Conservation (phyloP, 2,113 vertebrate genomes). For the Noturus placidus region DNA sequence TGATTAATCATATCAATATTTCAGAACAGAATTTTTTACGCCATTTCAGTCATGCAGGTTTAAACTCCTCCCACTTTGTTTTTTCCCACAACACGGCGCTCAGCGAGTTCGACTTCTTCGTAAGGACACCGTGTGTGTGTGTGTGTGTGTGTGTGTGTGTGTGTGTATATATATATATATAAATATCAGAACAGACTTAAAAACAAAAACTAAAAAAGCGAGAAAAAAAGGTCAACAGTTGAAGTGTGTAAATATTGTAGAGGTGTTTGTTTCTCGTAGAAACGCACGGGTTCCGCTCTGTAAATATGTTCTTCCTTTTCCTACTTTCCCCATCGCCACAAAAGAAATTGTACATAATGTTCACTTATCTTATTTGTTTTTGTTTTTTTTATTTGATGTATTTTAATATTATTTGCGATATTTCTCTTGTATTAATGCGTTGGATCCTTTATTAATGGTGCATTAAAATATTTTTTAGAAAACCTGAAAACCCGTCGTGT, state of each 20-base stretch:
- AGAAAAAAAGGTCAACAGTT: conserved; percentile 57
- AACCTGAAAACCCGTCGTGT: conserved; percentile 55
- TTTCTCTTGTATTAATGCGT: conserved; percentile 85
- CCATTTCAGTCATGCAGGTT: not conserved
- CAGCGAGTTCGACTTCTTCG: not conserved
- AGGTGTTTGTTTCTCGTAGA: conserved; percentile 83
- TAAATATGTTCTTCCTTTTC: conserved; percentile 78
- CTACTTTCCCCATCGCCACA: conserved; percentile 64
- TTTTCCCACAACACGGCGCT: not conserved
- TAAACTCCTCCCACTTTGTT: not conserved
- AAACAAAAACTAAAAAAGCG: conserved; percentile 58
- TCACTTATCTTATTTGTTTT: conserved; percentile 65
- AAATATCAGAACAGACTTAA: conserved; percentile 65
- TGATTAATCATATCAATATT: not conserved
- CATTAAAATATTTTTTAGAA: conserved; percentile 86
- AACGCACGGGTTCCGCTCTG: conserved; percentile 77
- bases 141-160: conserved; percentile 48
- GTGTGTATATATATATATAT: conserved; percentile 55
- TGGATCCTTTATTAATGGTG: conserved; percentile 84
- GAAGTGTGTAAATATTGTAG: conserved; percentile 80
- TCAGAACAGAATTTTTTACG: not conserved
- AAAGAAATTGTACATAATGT: conserved; percentile 79
- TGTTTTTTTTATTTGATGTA: conserved; percentile 73
- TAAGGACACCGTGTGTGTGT: conserved; percentile 41
- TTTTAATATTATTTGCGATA: conserved; percentile 85